Percentiles rank a stretch among this genome's conserved stretches.
Evolutionary conservation across 1,140 invertebrate species (phyloP).

Genomic region (Hetaerina americana): DNA sequence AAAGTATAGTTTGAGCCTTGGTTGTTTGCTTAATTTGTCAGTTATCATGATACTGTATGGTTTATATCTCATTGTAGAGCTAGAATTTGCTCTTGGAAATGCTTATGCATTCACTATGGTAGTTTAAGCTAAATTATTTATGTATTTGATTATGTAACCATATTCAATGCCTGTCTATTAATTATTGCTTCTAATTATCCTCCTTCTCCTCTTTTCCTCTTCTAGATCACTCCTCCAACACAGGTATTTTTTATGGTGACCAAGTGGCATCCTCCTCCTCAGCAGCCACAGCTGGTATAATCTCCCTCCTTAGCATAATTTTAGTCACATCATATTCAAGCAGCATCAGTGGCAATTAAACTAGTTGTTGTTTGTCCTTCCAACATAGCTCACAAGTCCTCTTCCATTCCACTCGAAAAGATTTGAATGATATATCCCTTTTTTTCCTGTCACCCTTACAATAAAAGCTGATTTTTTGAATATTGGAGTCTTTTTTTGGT

Average conservation of each 20-base stretch:
- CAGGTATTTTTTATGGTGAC: not conserved
- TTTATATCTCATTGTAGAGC: too few species aligned
- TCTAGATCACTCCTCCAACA: not conserved
- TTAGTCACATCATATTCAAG: not conserved
- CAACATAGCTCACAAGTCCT: not conserved
- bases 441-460: too few species aligned
- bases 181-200: not conserved
- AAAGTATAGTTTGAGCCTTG: too few species aligned
- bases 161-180: not conserved
- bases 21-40: too few species aligned
- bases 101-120: too few species aligned
- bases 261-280: not conserved
- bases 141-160: not conserved
- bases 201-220: not conserved
- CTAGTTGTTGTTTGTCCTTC: not conserved
- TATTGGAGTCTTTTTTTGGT: not conserved
- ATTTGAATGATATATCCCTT: not conserved
- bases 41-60: too few species aligned
- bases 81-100: too few species aligned
- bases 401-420: not conserved
- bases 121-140: not conserved
- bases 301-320: not conserved
- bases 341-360: not conserved
- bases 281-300: not conserved
- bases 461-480: not conserved